A percentile compares a stretch with the other conserved stretches of the same genome.
Evolutionary conservation across 2,797 vertebrate genomes (phyloP).

Genomic region (Pipistrellus kuhlii): DNA sequence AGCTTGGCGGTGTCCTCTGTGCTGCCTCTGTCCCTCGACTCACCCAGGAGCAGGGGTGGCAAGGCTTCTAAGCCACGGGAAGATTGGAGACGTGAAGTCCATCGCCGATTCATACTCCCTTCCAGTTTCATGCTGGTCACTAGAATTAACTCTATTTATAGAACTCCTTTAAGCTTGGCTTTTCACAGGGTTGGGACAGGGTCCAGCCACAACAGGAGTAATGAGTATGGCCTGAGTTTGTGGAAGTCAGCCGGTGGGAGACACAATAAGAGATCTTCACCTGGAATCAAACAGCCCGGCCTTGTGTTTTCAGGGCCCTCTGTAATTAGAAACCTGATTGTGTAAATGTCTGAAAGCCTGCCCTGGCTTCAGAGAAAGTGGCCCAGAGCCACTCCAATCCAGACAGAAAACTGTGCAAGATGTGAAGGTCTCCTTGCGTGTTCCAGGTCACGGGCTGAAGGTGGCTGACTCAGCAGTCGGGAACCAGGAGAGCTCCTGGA

Average conservation of each 20-base stretch:
- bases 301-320: conserved; percentile 56
- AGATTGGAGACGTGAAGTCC: conserved; percentile 61
- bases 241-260: conserved; percentile 41
- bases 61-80: conserved; percentile 49
- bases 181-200: conserved; percentile 43
- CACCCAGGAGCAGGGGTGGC: background rate
- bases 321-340: conserved; percentile 75
- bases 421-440: conserved; percentile 63
- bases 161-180: conserved; percentile 44
- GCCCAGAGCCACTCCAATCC: conserved; percentile 55
- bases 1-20: background rate
- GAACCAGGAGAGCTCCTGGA: conserved; percentile 16
- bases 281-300: conserved; percentile 45
- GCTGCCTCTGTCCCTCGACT: conserved; percentile 9
- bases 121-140: conserved; percentile 60
- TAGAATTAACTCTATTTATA: conserved; percentile 65
- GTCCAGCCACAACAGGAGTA: conserved; percentile 32
- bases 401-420: conserved; percentile 28
- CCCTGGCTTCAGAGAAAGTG: conserved; percentile 69
- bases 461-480: conserved; percentile 62
- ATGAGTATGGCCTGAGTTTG: conserved; percentile 52
- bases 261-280: conserved; percentile 61
- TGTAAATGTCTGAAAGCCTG: conserved; percentile 66
- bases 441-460: background rate
- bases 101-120: background rate